A percentile compares a stretch with the other conserved stretches of the same genome.
These are phyloP conservation scores for Glossosoma conforme DNA, from an alignment of 1,140 invertebrate species.

Conservation along the genomic window DNA sequence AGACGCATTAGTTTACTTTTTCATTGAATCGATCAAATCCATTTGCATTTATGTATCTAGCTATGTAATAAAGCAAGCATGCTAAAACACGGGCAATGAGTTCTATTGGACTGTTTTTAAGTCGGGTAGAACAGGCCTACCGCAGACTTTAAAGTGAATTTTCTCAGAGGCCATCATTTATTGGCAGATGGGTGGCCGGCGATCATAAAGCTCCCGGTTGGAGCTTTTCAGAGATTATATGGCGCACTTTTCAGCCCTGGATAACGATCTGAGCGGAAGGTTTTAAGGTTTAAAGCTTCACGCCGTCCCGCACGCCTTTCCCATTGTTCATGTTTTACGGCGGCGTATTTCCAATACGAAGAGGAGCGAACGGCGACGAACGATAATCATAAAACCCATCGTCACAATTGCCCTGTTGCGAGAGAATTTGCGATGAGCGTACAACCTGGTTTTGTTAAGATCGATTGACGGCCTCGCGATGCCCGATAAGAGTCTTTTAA, in stretches of 20 bases:
- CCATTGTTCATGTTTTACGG: slow-evolving; percentile 20
- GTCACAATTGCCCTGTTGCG: slow-evolving; percentile 16
- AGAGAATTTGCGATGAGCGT: too few relatives aligned
- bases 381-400: slow-evolving; percentile 18
- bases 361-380: neutral
- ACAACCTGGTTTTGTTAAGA: too few relatives aligned
- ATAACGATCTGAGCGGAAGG: slow-evolving; percentile 23
- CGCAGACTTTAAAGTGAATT: slow-evolving; percentile 1
- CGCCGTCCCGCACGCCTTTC: neutral
- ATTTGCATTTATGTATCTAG: too few relatives aligned
- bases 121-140: too few relatives aligned
- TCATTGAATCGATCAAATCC: too few relatives aligned
- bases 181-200: slow-evolving; percentile 10
- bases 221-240: slow-evolving; percentile 27
- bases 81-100: too few relatives aligned
- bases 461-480: too few relatives aligned
- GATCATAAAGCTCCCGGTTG: slow-evolving; percentile 18
- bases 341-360: neutral
- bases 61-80: too few relatives aligned
- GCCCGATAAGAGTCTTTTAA: too few relatives aligned
- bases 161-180: slow-evolving; percentile 8
- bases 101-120: too few relatives aligned
- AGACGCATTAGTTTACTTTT: too few relatives aligned
- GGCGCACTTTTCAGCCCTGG: slow-evolving; percentile 23
- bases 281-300: neutral